phyloP scores from a whole-genome alignment of 2,797 vertebrate genomes.

The Hippocampus kuda region DNA sequence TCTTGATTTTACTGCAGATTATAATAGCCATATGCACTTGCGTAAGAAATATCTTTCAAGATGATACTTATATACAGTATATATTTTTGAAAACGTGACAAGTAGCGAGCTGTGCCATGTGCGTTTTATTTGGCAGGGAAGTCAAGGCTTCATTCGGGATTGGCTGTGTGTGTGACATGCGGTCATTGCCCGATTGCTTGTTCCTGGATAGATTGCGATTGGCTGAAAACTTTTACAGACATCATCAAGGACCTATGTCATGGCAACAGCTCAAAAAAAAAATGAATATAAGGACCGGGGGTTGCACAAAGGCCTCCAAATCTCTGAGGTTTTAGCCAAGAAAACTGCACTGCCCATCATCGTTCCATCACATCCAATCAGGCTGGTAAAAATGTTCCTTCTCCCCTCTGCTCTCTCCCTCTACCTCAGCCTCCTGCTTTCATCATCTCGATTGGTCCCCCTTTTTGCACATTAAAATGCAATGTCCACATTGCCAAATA shows the following conservation, averaged over 20 bases:
- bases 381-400: conserved; percentile 45
- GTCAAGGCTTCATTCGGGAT: conserved; percentile 43
- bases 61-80: conserved; percentile 59
- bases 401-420: conserved; percentile 49
- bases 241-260: conserved; percentile 59
- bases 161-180: conserved; percentile 43
- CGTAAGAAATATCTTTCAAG: conserved; percentile 61
- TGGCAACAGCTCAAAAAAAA: conserved; percentile 45
- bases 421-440: conserved; percentile 59
- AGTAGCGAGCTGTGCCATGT: conserved; percentile 55
- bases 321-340: conserved; percentile 29
- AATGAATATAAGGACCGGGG: conserved; percentile 35
- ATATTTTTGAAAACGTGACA: conserved; percentile 56
- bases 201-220: conserved; percentile 45
- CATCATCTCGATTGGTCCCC: conserved; percentile 55
- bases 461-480: conserved; percentile 61
- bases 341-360: conserved; percentile 59
- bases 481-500: conserved; percentile 60
- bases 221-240: conserved; percentile 50
- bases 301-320: conserved; percentile 51
- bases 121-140: conserved; percentile 45
- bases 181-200: conserved; percentile 48
- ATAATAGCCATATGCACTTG: conserved; percentile 68
- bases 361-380: conserved; percentile 49
- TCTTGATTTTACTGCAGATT: conserved; percentile 62